Base-by-base conservation (phyloP, 2,113 vertebrate genomes). In the Gadus macrocephalus region DNA sequence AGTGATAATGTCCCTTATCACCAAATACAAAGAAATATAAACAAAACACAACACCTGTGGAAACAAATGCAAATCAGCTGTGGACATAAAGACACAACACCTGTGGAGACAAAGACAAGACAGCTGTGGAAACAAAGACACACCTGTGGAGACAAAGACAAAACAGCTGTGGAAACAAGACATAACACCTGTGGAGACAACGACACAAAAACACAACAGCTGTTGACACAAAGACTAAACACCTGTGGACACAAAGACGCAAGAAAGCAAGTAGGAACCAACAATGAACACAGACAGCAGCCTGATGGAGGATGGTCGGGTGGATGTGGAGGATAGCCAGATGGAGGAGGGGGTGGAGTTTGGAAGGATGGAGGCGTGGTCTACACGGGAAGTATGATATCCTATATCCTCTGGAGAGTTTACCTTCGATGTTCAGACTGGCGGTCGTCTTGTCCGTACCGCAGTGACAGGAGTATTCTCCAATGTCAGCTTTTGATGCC, bases 391-490 rank as follows among this genome's bases (percentile, higher is more conserved):
- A 49, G 42, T 9, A 49, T 49, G 42, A 49, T 14, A 49, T 49
- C 42, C 42, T 14, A 49, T 49, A 42, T 15, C 15, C 60, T 7
- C 56, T 0, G 62, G 75, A 71, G 49, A 63, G n/a, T 67, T 86
- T 85, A 98, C 97, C 97, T 89, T 99, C 97, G 80, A 98, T 98
- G 89, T 93, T 91, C 20, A 99, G 93, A 38, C 93, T 92, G 28
- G 93, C 96, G 12, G 92, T 91, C 67, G 97, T 98, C 88, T 95
- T 93, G 86, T 99, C 97, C 28, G 95, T 95, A 35, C 93, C 93
- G 75, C 97, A 99, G 88, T 98, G 95, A 78, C 97, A 99, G 59
- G 92, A 93, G 65, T 95, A 98, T 65, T 92, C 83, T 0, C 96
- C 97, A 35, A 92, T 94, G 78, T 93, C 91, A 64, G 85, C 85